Base-by-base conservation (phyloP, 2,113 vertebrate species). In the Sphyrna mokarran region DNA sequence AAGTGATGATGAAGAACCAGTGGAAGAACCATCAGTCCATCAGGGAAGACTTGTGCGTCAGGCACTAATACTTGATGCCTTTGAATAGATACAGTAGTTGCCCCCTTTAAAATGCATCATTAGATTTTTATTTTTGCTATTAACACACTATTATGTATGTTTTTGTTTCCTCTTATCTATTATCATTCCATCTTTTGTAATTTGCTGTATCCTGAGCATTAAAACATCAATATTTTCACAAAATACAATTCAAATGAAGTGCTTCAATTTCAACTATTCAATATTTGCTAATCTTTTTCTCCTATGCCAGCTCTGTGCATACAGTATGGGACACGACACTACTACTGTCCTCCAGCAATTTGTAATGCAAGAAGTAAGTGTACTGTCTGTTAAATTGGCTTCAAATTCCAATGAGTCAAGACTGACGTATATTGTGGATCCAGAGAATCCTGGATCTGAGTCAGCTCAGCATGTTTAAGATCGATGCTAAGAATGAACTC, bases 1-100 rank as follows among this genome's bases (percentile, higher is more conserved):
- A 9, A 89, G 87, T 61, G 58, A 91, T 63, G 87, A 91, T 1
- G 87, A 91, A 33, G 87, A 91, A 91, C 58, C 87, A 91, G 13
- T 91, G n/a, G 87, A 91, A 91, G 29, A 13, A 91, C 29, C 87
- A 63, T 18, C 58, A 63, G 29, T 63, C 87, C 87, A 91, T 5
- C 87, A 91, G n/a, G 87, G 87, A 91, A 63, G 58, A 63, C 58
- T 61, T 58, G 14, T 91, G 54, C 29, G 16, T 2, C 87, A 90
- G 54, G 48, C 54, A n/a, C 54, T 63, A 61, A 91, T 91, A 91
- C 87, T 89, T 89, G 26, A 91, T 91, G 54, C 54, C 87, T 91
- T 91, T 91, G 87, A 91, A 33, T 91, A 91, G 63, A 29, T 63
- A 63, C 33, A 91, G 14, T 33, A 91, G 13, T 91, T 61, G 33